Percentiles rank a stretch among this genome's conserved stretches.
Conservation (phyloP, 2,888 invertebrate genomes). For the Chironomus tentans region DNA sequence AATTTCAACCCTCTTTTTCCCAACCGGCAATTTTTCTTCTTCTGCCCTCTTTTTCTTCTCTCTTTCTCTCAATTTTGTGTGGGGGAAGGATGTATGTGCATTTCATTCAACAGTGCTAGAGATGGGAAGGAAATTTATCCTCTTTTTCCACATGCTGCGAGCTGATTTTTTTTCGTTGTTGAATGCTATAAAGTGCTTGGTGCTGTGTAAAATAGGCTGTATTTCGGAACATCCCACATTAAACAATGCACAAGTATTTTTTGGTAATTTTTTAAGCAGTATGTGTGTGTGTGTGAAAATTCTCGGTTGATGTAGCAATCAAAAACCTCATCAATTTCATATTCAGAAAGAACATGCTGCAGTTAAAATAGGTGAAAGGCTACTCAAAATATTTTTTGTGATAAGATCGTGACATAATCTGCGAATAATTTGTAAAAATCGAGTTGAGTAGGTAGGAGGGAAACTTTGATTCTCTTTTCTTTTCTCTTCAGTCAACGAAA, state of each 20-base stretch:
- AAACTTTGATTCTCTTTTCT: background rate
- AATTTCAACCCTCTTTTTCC: slow-evolving; percentile 9
- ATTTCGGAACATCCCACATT: slow-evolving; percentile 25
- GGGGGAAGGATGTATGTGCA: too few species aligned
- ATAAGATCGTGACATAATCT: too few species aligned
- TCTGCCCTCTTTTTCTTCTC: too few species aligned
- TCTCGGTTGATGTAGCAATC: background rate
- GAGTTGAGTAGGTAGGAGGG: background rate
- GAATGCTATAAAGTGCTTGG: background rate
- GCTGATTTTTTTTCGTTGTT: background rate
- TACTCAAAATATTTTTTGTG: too few species aligned
- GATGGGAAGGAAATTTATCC: background rate
- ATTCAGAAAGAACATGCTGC: background rate
- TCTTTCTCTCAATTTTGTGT: too few species aligned
- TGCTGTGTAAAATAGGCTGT: slow-evolving; percentile 21
- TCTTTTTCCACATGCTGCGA: background rate
- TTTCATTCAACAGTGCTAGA: background rate
- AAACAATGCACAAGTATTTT: background rate
- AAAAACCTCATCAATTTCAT: background rate
- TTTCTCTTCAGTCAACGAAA: background rate
- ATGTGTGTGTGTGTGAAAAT: background rate
- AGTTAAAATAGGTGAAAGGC: too few species aligned
- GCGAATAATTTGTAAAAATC: too few species aligned
- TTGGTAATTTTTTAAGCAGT: background rate
- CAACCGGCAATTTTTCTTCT: too few species aligned